Percentiles rank a stretch among this genome's conserved stretches.
Evolutionary conservation across 1,140 invertebrate species (phyloP).

Genomic region (Reticulitermes speratus): DNA sequence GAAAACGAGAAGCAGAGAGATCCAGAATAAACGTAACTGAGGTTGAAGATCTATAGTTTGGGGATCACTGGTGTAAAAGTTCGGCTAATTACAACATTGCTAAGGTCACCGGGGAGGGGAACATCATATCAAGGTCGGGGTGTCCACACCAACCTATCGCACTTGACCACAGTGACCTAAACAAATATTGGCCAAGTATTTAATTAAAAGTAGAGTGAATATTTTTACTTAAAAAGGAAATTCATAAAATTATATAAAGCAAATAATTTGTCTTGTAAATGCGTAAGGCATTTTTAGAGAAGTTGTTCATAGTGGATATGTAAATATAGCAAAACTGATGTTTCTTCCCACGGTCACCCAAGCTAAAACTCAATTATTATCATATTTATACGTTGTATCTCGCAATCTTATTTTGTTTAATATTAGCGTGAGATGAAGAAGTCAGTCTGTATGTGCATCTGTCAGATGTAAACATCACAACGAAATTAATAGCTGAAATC

Average conservation of each 20-base stretch:
- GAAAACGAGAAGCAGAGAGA: no score
- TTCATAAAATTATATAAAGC: not conserved
- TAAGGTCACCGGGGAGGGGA: not conserved
- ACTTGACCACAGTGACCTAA: not conserved
- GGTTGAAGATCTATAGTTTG: not conserved
- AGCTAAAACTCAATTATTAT: not conserved
- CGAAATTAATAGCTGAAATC: not conserved
- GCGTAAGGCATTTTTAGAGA: not conserved
- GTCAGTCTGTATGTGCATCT: not conserved
- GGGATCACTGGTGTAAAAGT: not conserved
- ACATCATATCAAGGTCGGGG: not conserved
- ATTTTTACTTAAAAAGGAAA: no score
- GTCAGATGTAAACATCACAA: not conserved
- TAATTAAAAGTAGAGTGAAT: not conserved
- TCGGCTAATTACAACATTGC: not conserved
- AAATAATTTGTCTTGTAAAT: not conserved
- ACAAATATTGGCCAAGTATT: not conserved
- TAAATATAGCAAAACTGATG: not conserved
- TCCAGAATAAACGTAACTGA: no score
- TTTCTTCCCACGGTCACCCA: slow-evolving; percentile 8
- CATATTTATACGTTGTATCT: not conserved
- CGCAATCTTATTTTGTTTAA: not conserved
- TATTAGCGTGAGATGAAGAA: not conserved
- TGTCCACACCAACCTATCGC: not conserved
- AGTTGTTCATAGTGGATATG: not conserved